A percentile compares a stretch with the other conserved stretches of the same genome.
Evolutionary conservation across 2,797 vertebrate species (phyloP).

Genomic region (Xiphorhynchus erythropygius): DNA sequence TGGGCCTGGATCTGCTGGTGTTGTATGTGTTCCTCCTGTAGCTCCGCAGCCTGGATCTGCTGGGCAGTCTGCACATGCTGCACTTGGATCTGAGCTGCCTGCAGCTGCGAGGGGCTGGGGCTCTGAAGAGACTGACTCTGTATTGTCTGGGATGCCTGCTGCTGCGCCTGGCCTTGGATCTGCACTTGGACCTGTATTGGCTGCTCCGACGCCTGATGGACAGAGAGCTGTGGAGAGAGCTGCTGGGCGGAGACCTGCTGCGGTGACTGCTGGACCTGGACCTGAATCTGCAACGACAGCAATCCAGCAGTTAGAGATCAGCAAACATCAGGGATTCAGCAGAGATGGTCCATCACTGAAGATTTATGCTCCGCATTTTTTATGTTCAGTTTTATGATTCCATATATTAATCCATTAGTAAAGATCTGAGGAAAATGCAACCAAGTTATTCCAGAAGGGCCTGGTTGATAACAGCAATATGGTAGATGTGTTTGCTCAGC

Average conservation of each 20-base stretch:
- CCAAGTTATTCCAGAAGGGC: background rate
- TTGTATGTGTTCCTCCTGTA: slow-evolving; percentile 91
- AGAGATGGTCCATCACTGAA: background rate
- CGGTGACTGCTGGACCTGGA: slow-evolving; percentile 91
- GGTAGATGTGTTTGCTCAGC: background rate
- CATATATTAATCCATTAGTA: background rate
- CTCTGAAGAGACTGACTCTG: slow-evolving; percentile 90
- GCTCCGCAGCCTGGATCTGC: slow-evolving; percentile 83
- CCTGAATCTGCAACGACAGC: slow-evolving; percentile 84
- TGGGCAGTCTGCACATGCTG: slow-evolving; percentile 87
- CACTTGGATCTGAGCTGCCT: slow-evolving; percentile 90
- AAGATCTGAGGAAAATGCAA: background rate
- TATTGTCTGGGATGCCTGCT: slow-evolving; percentile 86
- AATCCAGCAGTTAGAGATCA: slow-evolving; percentile 38
- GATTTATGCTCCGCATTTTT: background rate
- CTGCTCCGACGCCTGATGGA: slow-evolving; percentile 87
- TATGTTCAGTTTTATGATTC: background rate
- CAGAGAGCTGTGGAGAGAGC: slow-evolving; percentile 91
- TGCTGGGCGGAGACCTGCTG: slow-evolving; percentile 87
- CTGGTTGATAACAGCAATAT: background rate
- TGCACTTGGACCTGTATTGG: slow-evolving; percentile 94
- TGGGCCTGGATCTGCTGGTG: slow-evolving; percentile 97
- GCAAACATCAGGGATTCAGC: fast-evolving
- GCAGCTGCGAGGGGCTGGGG: slow-evolving; percentile 88
- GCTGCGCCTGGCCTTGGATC: slow-evolving; percentile 92